Conservation (phyloP, 2,113 vertebrate species). For the Choloepus hoffmanni region DNA sequence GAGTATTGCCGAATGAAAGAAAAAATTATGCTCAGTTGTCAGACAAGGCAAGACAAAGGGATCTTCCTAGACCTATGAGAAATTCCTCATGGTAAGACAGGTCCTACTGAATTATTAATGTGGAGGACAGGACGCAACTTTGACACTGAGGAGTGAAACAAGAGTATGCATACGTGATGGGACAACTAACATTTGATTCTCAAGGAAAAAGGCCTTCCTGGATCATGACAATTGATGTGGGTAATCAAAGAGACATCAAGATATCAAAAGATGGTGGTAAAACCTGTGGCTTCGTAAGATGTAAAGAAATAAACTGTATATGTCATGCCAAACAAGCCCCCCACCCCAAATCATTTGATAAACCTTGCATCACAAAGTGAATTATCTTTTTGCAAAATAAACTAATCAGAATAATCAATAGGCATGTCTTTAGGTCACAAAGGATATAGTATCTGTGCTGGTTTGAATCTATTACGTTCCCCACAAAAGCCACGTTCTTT, state of each 20-base stretch:
- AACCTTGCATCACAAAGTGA: neutral
- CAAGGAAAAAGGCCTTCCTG: neutral
- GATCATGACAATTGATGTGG: neutral
- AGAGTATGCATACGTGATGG: neutral
- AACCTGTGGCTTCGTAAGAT: neutral
- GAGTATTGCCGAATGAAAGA: neutral
- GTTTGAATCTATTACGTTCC: no score
- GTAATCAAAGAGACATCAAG: neutral
- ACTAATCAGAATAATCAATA: neutral
- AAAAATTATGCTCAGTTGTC: neutral
- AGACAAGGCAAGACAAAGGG: neutral
- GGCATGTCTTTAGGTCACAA: neutral
- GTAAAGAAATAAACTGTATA: neutral
- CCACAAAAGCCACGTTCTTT: no score
- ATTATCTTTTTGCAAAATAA: neutral
- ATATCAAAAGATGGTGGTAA: neutral
- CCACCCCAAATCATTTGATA: neutral
- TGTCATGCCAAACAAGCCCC: neutral
- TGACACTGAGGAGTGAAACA: neutral
- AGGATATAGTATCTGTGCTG: neutral
- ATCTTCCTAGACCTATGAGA: neutral
- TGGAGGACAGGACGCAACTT: neutral
- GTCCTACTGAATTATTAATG: neutral
- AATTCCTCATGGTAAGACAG: neutral
- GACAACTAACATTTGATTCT: neutral